Percentiles rank a stretch among this genome's conserved stretches.
phyloP scores from a whole-genome alignment of 2,888 invertebrate genomes.

The Idaea straminata region DNA sequence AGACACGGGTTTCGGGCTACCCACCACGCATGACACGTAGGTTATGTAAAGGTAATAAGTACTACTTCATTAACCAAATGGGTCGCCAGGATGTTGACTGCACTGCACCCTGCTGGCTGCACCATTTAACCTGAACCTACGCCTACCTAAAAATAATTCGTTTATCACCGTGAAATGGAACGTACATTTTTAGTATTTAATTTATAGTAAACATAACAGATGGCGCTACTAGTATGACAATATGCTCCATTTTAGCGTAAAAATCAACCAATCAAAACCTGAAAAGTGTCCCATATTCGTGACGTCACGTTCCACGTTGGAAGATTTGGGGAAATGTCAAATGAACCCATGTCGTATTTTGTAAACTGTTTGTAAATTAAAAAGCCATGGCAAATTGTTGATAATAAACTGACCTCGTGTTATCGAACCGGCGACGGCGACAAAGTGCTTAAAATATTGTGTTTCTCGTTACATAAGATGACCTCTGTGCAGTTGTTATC shows the following conservation, averaged over 20 bases:
- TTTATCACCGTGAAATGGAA: conserved; percentile 20
- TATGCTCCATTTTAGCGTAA: conserved; percentile 46
- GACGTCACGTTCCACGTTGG: conserved; percentile 86
- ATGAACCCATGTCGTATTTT: conserved; percentile 48
- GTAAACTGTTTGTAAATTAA: conserved; percentile 47
- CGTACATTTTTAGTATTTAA: conserved; percentile 7
- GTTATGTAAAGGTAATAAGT: no score
- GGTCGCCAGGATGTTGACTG: no score
- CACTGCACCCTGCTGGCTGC: no score
- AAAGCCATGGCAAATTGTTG: conserved; percentile 23
- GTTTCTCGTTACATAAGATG: conserved; percentile 12
- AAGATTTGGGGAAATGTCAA: conserved; percentile 70
- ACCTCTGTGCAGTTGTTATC: conserved; percentile 37
- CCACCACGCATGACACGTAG: no score
- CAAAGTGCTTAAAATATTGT: background rate
- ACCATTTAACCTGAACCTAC: no score
- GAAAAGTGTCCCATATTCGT: conserved; percentile 69
- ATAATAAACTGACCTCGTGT: conserved; percentile 10
- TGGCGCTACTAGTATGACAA: conserved; percentile 40
- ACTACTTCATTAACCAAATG: no score
- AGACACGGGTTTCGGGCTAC: no score
- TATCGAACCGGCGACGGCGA: background rate
- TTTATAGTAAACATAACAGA: conserved; percentile 37
- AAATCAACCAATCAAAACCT: conserved; percentile 61
- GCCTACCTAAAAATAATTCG: no score